Percentiles rank a stretch among this genome's conserved stretches.
These are phyloP conservation scores for Haemorhous mexicanus DNA, from an alignment of 2,113 vertebrate species.

Conservation along the genomic window DNA sequence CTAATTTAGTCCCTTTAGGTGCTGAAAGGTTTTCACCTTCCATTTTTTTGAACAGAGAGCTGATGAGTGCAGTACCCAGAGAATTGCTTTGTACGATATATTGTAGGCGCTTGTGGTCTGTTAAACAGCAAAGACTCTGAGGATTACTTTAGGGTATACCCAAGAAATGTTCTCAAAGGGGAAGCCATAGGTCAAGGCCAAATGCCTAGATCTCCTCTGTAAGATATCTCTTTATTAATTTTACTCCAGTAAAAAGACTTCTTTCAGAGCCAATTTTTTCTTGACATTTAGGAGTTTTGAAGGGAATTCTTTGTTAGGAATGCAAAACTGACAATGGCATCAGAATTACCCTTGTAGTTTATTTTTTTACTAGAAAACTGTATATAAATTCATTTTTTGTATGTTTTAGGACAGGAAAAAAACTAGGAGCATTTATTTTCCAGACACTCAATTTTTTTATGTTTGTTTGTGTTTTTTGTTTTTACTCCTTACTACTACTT, in stretches of 20 bases:
- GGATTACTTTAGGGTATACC: neutral
- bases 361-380: neutral
- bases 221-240: neutral
- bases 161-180: neutral
- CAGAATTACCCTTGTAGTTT: neutral
- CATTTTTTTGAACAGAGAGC: neutral
- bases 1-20: fast-evolving
- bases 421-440: neutral
- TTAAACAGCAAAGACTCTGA: neutral
- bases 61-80: neutral
- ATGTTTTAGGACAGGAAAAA: neutral
- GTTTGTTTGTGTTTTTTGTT: neutral
- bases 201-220: neutral
- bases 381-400: neutral
- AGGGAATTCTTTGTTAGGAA: neutral
- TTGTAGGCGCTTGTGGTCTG: fast-evolving
- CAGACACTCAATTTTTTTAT: fast-evolving
- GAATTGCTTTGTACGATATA: fast-evolving
- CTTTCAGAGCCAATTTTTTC: neutral
- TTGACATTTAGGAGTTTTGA: neutral
- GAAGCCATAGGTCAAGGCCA: neutral
- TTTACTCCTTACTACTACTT: neutral
- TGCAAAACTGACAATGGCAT: fast-evolving
- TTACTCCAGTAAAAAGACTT: neutral
- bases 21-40: neutral